These are phyloP conservation scores for Anagrus nilaparvatae DNA, from an alignment of 1,140 invertebrate species.

Conservation along the genomic window DNA sequence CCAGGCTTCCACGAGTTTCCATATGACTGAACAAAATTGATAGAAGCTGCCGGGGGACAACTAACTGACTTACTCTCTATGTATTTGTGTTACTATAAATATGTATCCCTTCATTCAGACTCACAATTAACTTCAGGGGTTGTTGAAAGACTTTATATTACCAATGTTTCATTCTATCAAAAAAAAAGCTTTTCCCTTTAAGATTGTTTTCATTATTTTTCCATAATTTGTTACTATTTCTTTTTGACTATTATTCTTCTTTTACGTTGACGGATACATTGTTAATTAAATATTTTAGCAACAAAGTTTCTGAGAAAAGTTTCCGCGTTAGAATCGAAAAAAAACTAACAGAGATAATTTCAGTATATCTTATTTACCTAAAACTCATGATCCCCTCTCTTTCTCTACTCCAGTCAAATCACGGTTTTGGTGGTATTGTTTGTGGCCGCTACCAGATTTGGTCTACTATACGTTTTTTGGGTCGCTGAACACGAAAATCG, in stretches of 20 bases:
- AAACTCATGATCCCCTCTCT: too few relatives aligned
- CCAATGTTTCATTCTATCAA: conserved; percentile 16
- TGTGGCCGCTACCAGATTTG: too few relatives aligned
- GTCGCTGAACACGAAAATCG: too few relatives aligned
- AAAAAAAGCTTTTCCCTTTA: conserved; percentile 28
- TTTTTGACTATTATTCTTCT: background rate
- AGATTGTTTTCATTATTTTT: conserved; percentile 41
- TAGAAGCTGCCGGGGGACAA: conserved; percentile 36
- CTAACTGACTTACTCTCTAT: conserved; percentile 16
- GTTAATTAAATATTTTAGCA: too few relatives aligned
- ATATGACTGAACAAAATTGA: conserved; percentile 41
- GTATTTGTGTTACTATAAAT: conserved; percentile 18
- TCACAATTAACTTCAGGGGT: conserved; percentile 30
- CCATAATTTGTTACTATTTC: conserved; percentile 24
- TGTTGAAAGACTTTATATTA: conserved; percentile 10
- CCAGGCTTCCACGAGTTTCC: conserved; percentile 37
- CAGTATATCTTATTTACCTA: too few relatives aligned
- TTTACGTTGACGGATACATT: background rate
- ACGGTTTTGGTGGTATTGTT: too few relatives aligned
- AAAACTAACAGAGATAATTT: too few relatives aligned
- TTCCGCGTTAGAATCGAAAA: too few relatives aligned
- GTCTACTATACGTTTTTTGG: too few relatives aligned
- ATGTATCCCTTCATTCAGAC: conserved; percentile 37
- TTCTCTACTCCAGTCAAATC: too few relatives aligned
- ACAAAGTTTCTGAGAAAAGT: too few relatives aligned